Evolutionary conservation across 2,113 vertebrate genomes (phyloP).

Genomic region (Oophaga pumilio): DNA sequence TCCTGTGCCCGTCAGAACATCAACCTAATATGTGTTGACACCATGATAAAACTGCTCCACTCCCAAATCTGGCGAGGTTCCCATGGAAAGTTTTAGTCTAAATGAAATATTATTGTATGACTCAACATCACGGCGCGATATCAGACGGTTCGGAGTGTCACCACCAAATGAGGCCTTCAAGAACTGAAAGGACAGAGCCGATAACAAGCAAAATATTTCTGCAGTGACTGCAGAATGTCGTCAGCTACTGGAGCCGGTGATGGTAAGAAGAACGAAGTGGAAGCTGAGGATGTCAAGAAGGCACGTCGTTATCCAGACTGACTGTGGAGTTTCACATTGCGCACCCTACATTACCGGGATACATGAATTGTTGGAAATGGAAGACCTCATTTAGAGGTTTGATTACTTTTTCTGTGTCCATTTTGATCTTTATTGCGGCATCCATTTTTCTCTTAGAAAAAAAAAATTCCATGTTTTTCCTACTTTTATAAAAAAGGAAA

Average conservation of each 20-base stretch:
- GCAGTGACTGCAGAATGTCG: not conserved
- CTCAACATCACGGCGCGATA: constrained; percentile 3
- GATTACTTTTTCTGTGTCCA: too few relatives aligned
- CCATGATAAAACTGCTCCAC: constrained; percentile 24
- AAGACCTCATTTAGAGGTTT: too few relatives aligned
- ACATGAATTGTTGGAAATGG: too few relatives aligned
- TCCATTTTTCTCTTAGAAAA: too few relatives aligned
- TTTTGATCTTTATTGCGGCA: too few relatives aligned
- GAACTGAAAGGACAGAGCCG: not conserved
- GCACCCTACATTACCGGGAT: not conserved
- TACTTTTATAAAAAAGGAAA: too few relatives aligned
- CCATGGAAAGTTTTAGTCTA: constrained; percentile 12
- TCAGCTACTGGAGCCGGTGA: not conserved
- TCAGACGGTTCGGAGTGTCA: not conserved
- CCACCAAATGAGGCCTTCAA: not conserved
- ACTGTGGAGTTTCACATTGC: not conserved
- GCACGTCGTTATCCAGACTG: not conserved
- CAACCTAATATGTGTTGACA: constrained; percentile 16
- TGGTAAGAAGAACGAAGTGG: not conserved
- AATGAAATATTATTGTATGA: constrained; percentile 27
- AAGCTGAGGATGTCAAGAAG: not conserved
- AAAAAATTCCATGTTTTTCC: too few relatives aligned
- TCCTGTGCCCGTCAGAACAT: constrained; percentile 10
- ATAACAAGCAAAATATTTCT: not conserved
- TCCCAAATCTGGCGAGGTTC: constrained; percentile 17